phyloP scores from a whole-genome alignment of 2,888 invertebrate species.

The Cabera pusaria region DNA sequence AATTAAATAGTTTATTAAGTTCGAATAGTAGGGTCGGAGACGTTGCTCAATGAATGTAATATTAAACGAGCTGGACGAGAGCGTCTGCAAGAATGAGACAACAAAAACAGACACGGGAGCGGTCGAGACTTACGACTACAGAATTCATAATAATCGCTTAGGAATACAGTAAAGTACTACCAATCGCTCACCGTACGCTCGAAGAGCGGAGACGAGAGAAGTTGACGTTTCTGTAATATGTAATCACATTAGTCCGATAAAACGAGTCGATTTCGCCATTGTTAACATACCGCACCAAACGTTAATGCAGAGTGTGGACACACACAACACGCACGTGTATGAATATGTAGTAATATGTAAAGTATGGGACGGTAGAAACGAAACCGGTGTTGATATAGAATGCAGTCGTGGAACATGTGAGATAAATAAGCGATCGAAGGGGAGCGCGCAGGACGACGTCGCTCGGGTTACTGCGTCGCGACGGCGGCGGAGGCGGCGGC shows the following conservation, averaged over 20 bases:
- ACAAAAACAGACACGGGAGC: constrained; percentile 39
- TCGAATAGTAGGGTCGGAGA: constrained; percentile 36
- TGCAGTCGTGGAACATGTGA: constrained; percentile 52
- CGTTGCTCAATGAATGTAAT: constrained; percentile 51
- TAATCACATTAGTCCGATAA: constrained; percentile 22
- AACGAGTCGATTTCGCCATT: constrained; percentile 26
- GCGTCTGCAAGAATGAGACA: constrained; percentile 40
- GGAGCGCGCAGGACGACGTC: constrained; percentile 76
- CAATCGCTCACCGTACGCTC: constrained; percentile 7
- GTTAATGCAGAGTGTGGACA: constrained; percentile 29
- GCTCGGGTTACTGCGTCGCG: constrained; percentile 79
- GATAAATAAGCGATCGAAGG: constrained; percentile 54
- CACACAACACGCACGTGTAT: constrained; percentile 30
- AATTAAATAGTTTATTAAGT: constrained; percentile 37
- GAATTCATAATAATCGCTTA: constrained; percentile 43
- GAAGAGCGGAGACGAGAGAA: constrained; percentile 6
- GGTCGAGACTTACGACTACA: constrained; percentile 44
- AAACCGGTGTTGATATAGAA: constrained; percentile 33
- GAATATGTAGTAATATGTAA: constrained; percentile 24
- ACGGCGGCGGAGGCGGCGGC: constrained; percentile 72
- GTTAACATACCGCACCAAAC: constrained; percentile 29
- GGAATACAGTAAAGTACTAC: constrained; percentile 29
- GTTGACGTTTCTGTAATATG: constrained; percentile 19
- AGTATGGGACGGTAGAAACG: constrained; percentile 19
- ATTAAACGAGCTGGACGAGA: constrained; percentile 43